Conservation (phyloP, 2,113 vertebrate genomes). For the Carassius carassius region DNA sequence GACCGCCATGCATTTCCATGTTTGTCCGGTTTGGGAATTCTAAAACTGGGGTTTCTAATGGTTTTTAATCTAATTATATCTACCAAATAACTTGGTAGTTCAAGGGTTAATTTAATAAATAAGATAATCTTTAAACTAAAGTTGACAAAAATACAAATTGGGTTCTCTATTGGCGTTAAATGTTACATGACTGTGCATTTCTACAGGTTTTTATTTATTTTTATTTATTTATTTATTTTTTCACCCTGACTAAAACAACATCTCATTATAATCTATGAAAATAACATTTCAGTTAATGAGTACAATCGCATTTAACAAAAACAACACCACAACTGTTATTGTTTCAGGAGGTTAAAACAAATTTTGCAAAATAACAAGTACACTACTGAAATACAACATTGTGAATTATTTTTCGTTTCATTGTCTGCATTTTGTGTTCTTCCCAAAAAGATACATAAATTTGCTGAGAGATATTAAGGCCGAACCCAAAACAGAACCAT, state of each 20-base stretch:
- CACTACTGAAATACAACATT: neutral
- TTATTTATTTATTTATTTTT: neutral
- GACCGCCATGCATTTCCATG: neutral
- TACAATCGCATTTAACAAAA: neutral
- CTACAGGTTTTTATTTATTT: neutral
- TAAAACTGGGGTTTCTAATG: neutral
- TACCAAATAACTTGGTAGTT: neutral
- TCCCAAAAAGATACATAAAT: neutral
- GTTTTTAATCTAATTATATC: too few species aligned
- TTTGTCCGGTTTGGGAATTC: neutral
- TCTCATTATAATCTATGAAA: neutral
- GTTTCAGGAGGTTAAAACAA: neutral
- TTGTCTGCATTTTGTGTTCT: neutral
- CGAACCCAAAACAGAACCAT: neutral
- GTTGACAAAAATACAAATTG: neutral
- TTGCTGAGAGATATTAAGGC: neutral
- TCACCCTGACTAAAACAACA: neutral
- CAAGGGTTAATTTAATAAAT: neutral
- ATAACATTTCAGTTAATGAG: neutral
- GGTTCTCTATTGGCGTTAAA: neutral
- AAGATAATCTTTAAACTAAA: neutral
- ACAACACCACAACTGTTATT: neutral
- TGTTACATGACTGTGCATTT: neutral
- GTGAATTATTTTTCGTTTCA: neutral
- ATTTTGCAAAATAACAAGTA: neutral